phyloP scores from a whole-genome alignment of 2,113 vertebrate species.

The Cariama cristata region DNA sequence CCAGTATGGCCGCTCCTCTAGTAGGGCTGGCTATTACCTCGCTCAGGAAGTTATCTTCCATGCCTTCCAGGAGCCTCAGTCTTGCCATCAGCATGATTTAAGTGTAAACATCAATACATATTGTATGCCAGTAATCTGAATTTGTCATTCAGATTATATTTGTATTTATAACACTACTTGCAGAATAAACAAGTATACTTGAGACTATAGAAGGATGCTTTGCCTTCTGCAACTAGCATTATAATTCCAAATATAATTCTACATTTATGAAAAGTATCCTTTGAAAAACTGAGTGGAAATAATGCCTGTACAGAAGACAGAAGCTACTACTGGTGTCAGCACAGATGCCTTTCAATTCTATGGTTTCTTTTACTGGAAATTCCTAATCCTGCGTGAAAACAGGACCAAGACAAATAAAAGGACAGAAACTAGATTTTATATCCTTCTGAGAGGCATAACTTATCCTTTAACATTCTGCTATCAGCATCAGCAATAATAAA shows the following conservation, averaged over 20 bases:
- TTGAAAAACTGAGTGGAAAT: neutral
- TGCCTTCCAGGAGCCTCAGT: too few relatives aligned
- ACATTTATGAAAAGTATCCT: neutral
- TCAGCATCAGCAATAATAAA: neutral
- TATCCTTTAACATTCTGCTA: neutral
- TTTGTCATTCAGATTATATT: neutral
- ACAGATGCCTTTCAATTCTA: neutral
- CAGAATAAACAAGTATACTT: neutral
- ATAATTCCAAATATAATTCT: neutral
- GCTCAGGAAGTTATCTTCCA: too few relatives aligned
- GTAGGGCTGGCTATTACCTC: too few relatives aligned
- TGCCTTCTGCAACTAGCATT: neutral
- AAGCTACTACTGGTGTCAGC: neutral
- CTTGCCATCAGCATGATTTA: neutral
- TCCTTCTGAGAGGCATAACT: neutral
- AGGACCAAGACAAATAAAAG: neutral
- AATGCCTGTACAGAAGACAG: accelerated
- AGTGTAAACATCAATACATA: neutral
- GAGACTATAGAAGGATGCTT: neutral
- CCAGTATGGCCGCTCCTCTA: too few relatives aligned
- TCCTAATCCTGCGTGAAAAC: neutral
- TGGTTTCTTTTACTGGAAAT: neutral
- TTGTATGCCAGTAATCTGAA: neutral
- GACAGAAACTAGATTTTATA: neutral
- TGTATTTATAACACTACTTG: neutral